phyloP scores from a whole-genome alignment of 2,113 vertebrate species.

The Oriolus oriolus region DNA sequence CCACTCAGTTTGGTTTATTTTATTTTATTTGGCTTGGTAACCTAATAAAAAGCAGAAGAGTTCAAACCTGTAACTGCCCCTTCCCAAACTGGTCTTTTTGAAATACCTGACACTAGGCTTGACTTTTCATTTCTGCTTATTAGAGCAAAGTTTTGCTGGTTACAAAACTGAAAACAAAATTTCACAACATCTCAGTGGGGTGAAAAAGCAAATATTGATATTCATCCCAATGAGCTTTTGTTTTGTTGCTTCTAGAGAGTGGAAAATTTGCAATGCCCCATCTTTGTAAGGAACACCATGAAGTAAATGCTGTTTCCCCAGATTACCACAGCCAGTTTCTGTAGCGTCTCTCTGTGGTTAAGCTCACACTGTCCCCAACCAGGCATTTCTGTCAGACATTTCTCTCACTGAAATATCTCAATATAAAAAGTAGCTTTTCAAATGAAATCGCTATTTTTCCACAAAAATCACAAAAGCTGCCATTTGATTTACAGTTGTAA shows the following conservation, averaged over 20 bases:
- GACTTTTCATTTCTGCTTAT: neutral
- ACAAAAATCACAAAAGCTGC: neutral
- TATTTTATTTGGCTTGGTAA: neutral
- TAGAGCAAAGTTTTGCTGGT: neutral
- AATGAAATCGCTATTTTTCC: neutral
- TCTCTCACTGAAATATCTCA: neutral
- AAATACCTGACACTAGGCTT: neutral
- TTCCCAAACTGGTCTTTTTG: neutral
- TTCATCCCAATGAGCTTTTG: neutral
- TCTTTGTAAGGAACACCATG: neutral
- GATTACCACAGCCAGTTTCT: neutral
- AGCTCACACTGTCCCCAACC: neutral
- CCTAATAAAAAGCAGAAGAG: neutral
- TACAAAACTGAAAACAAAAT: neutral
- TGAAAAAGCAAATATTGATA: constrained; percentile 50
- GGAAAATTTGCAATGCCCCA: constrained; percentile 29
- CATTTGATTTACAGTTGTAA: neutral
- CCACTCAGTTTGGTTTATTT: neutral
- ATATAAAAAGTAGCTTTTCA: neutral
- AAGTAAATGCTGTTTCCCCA: neutral
- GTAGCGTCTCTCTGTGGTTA: neutral
- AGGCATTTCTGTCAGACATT: neutral
- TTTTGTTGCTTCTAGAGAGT: constrained; percentile 25
- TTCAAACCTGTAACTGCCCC: neutral
- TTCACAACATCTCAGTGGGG: neutral